Evolutionary conservation across 2,888 invertebrate genomes (phyloP), one percentile per base, ranked within the genome.

Genomic region (Spodoptera picta): DNA sequence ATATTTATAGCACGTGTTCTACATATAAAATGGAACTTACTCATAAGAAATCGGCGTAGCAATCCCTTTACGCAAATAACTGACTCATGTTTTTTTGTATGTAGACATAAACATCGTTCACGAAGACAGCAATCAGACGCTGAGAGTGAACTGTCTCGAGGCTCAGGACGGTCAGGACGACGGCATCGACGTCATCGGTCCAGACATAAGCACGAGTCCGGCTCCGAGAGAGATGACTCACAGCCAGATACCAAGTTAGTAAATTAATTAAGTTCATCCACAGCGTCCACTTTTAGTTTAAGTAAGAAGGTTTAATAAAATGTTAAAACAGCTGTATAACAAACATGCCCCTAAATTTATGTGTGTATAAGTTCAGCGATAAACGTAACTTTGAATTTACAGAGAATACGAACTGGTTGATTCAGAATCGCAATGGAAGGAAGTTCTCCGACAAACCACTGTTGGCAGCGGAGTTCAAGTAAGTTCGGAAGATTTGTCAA

Each of bases 401-500:
- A 95, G 95, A 90, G 95, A 95, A 88, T 95, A 95, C 75, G 98
- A 98, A 90, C 95, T 98, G 81, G 97, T 98, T 51, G 98, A 98
- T 87, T 98, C 98, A 7, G 97, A 97, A 80, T 96, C 97, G 57
- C 98, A 98, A 89, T 98, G 98, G 98, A 96, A 97, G 79, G 98
- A 98, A 92, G 97, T 98, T 49, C 96, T 98, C 87, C 96, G 96
- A 81, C 96, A 97, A 81, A 96, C 96, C 47, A 95, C 95, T 69
- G 92, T 89, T 54, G 92, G 92, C 55, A 92, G 91, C 65, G 92
- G 92, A 48, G 95, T 95, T 73, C 95, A 94, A 87, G 94, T 94
- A 80, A 83, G 86, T 73, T 41, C 69, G 59, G 53, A 58, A 42
- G 53, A 61, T 51, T 51, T 46, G 24, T 49, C 45, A 41, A 14